Evolutionary conservation across 1,140 invertebrate species (phyloP), one percentile per base, ranked within the genome.

Genomic region (Berghia stephanieae): DNA sequence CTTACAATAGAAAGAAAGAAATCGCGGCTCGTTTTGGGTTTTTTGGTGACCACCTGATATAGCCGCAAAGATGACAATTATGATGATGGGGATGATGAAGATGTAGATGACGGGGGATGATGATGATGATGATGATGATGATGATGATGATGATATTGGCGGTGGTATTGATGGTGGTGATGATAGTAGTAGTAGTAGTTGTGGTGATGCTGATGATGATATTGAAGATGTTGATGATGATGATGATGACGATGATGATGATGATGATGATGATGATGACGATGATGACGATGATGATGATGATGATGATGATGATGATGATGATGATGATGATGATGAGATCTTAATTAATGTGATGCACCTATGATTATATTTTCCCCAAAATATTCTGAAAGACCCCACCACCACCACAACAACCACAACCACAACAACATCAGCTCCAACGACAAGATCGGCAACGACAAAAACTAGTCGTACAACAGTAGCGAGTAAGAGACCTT

Each of bases 301-400:
- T 69, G 67, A 69, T 69, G 67, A 69, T 4, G 4, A 4, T 4
- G 67, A 4, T 1, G 67, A 4, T 69, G 67, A 69, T 69, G 67
- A 69, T 69, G 67, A 69, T 69, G 67, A 60, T 21, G 55, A 60
- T 60, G 55, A 60, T 60, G 55, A 60, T 60, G 55, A 60, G 55
- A 49, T n/a, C 46, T 49, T 49, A 49, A n/a, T 13, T 52, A 52
- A 13, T 49, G n/a, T 13, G n/a, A 49, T 49, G n/a, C 46, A 49
- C 46, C n/a, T 49, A 13, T n/a, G n/a, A 49, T n/a, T 49, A n/a
- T 13, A n/a, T 49, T n/a, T 49, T 49, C n/a, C 46, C n/a, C 10
- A 49, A 49, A 13, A 49, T 49, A 13, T n/a, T 13, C 10, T 13
- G 46, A 49, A 49, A 13, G 46, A 49, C 46, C 46, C 10, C 46